Conservation (phyloP, 2,113 vertebrate species). For the Forbesichthys papilliferus region DNA sequence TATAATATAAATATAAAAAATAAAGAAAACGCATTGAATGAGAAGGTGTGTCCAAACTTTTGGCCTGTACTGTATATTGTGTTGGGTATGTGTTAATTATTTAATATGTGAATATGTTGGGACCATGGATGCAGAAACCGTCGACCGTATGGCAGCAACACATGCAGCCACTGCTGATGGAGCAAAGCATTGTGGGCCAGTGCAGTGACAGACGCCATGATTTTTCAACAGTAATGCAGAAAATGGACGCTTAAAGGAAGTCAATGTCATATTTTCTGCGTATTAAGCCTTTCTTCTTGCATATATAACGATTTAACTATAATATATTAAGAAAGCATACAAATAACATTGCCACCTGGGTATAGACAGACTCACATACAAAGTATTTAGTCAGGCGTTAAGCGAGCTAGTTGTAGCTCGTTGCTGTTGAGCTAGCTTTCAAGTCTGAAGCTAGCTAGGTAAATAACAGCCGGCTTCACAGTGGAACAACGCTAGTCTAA, state of each 20-base stretch:
- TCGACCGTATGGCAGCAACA: too few relatives aligned
- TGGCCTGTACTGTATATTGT: too few relatives aligned
- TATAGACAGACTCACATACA: too few relatives aligned
- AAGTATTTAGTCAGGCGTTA: background rate
- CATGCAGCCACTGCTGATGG: too few relatives aligned
- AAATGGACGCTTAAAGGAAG: slow-evolving; percentile 57
- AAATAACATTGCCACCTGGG: background rate
- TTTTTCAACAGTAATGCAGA: slow-evolving; percentile 49
- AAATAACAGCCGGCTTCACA: slow-evolving; percentile 13
- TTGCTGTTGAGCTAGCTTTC: too few relatives aligned
- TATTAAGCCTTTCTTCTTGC: background rate
- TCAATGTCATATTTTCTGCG: background rate
- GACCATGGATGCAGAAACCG: too few relatives aligned
- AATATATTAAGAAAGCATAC: background rate
- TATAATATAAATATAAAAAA: too few relatives aligned
- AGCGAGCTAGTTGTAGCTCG: slow-evolving; percentile 15
- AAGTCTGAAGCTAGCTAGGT: slow-evolving; percentile 33
- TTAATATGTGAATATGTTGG: too few relatives aligned
- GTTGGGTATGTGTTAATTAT: too few relatives aligned
- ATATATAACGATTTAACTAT: fast-evolving
- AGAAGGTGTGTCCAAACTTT: too few relatives aligned
- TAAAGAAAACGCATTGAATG: too few relatives aligned
- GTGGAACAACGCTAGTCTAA: background rate
- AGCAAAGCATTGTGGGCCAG: slow-evolving; percentile 54
- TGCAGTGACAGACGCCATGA: slow-evolving; percentile 56